Base-by-base conservation (phyloP, 2,888 invertebrate genomes). In the Tetranychus truncatus region DNA sequence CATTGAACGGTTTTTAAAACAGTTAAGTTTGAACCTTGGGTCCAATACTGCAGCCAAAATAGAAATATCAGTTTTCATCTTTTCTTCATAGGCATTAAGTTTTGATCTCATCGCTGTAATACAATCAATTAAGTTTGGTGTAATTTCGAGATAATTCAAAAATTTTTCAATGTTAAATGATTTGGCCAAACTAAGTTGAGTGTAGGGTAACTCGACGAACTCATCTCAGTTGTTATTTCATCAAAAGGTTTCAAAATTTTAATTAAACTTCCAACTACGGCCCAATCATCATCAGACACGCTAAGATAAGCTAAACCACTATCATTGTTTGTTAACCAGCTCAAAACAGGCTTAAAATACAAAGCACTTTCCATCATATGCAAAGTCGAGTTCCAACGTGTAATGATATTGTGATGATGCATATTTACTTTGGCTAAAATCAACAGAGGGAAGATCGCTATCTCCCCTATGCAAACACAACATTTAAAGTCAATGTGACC, bases 221-320 rank as follows among this genome's bases (percentile, higher is more conserved):
- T 21, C 69, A 69, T 86, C 4, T 83, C 82, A 1, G 83, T 80
- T 24, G 83, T 81, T 24, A 83, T 83, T 80, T 95, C 89, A 83
- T 92, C 92, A 84, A 92, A 92, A 76, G 95, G 95, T 83, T 95
- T 95, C 81, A 96, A 69, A 18, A 69, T 7, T 9, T 69, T 24
- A 24, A 69, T 20, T 21, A 69, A 9, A 69, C 18, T 24, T 9
- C 18, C 24, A 20, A 18, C 24, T 9, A 69, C 24, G 18, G 18
- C 20, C 69, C 69, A 69, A 24, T 69, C 69, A 21, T 20, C 9
- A 20, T 69, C 69, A 9, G 20, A 20, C 18, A 69, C 7, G 18
- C 8, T 69, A 18, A 24, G 21, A 21, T 7, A 21, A 9, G 9
- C 18, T 8, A 69, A 69, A 18, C 18, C 69, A 20, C 11, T 9